A percentile compares a stretch with the other conserved stretches of the same genome.
These are phyloP conservation scores for Drosophila histrio DNA, from an alignment of 2,888 invertebrate genomes.

Conservation along the genomic window DNA sequence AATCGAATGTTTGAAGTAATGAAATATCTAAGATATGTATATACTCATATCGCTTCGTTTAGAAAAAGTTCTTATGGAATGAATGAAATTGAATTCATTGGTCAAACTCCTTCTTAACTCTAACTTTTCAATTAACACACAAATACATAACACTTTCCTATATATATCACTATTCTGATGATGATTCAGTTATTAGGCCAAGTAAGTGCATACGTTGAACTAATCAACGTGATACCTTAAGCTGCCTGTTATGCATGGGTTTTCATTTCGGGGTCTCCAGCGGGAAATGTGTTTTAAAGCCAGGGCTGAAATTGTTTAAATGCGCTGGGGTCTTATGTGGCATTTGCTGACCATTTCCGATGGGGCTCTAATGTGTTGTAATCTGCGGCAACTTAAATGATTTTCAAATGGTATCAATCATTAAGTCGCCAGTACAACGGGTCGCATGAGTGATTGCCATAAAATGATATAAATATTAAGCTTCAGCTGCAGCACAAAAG, in stretches of 20 bases:
- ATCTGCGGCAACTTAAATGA: slow-evolving; percentile 62
- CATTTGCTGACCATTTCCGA: slow-evolving; percentile 63
- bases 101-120: too few species aligned
- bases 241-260: slow-evolving; percentile 2
- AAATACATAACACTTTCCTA: too few species aligned
- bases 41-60: neutral
- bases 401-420: slow-evolving; percentile 70
- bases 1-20: too few species aligned
- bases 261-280: neutral
- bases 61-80: neutral
- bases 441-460: slow-evolving; percentile 68
- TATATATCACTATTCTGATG: neutral
- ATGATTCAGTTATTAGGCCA: neutral
- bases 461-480: slow-evolving; percentile 59
- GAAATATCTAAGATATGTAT: too few species aligned
- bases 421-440: slow-evolving; percentile 48
- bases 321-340: slow-evolving; percentile 26
- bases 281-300: slow-evolving; percentile 66
- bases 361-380: slow-evolving; percentile 45
- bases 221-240: slow-evolving; percentile 34
- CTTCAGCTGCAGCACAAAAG: slow-evolving; percentile 35
- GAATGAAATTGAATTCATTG: neutral
- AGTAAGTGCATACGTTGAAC: neutral
- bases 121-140: too few species aligned
- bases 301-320: slow-evolving; percentile 1